Conservation (phyloP, 2,113 vertebrate species). For the Ceyx melanurus region DNA sequence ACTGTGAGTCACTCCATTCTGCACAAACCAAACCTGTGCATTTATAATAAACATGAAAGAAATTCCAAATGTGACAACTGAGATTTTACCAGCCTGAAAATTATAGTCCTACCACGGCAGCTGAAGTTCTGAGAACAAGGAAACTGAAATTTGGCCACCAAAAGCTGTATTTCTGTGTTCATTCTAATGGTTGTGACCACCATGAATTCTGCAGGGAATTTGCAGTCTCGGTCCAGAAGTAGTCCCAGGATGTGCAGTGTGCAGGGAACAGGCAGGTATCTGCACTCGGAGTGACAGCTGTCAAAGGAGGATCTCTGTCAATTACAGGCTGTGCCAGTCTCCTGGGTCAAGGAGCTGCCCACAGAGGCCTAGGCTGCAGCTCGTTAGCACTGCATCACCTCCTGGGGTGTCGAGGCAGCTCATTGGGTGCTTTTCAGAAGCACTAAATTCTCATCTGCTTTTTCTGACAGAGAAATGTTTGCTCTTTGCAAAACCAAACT, state of each 20-base stretch:
- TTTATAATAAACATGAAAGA: conserved; percentile 51
- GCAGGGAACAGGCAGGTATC: not conserved
- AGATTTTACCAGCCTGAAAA: conserved; percentile 47
- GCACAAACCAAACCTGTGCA: conserved; percentile 36
- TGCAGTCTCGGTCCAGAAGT: rapidly evolving
- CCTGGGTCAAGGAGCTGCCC: not conserved
- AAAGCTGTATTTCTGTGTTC: not conserved
- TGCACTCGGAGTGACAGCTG: rapidly evolving
- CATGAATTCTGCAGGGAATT: not conserved
- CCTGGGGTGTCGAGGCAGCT: not conserved
- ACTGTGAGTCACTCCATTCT: conserved; percentile 19
- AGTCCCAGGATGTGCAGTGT: rapidly evolving
- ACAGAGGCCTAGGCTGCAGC: not conserved
- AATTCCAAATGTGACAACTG: conserved; percentile 30
- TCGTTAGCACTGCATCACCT: rapidly evolving
- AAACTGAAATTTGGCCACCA: not conserved
- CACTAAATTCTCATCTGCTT: rapidly evolving
- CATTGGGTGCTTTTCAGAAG: not conserved
- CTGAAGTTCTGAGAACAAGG: conserved; percentile 18
- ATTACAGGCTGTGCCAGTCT: not conserved
- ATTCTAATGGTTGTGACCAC: not conserved
- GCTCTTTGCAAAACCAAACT: not conserved
- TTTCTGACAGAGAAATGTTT: not conserved
- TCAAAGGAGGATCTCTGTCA: not conserved
- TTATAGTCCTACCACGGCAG: not conserved